A percentile compares a stretch with the other conserved stretches of the same genome.
Conservation (phyloP, 2,113 vertebrate species). For the Eulemur macaco region DNA sequence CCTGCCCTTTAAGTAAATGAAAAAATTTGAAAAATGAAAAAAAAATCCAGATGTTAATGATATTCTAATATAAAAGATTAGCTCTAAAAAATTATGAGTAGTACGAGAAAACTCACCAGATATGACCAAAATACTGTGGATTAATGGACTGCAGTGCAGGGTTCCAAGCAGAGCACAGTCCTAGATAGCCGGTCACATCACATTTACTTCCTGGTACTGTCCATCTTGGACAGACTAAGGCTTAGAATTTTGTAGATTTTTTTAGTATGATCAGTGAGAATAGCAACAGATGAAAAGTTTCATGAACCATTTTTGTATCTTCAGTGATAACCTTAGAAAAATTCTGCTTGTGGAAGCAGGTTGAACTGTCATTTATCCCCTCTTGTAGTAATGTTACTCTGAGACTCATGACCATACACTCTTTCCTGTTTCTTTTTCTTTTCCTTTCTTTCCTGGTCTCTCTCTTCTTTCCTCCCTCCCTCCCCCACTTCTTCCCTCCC, state of each 20-base stretch:
- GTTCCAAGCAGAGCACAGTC: slow-evolving; percentile 65
- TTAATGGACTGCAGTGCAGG: not conserved
- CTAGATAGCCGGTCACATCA: not conserved
- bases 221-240: slow-evolving; percentile 59
- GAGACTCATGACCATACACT: not conserved
- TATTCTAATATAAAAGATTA: slow-evolving; percentile 56
- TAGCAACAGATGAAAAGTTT: slow-evolving; percentile 33
- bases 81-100: slow-evolving; percentile 17
- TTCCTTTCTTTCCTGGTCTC: slow-evolving; percentile 1
- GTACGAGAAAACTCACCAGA: slow-evolving; percentile 37
- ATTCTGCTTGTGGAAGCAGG: slow-evolving; percentile 40
- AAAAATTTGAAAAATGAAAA: slow-evolving; percentile 41
- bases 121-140: slow-evolving; percentile 52
- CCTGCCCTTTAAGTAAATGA: slow-evolving; percentile 38
- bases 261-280: slow-evolving; percentile 64
- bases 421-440: slow-evolving; percentile 5
- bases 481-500: not conserved
- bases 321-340: slow-evolving; percentile 33
- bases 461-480: not conserved
- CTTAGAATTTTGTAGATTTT: slow-evolving; percentile 57
- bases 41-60: slow-evolving; percentile 14
- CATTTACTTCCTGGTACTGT: slow-evolving; percentile 37
- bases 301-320: slow-evolving; percentile 65
- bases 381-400: slow-evolving; percentile 39
- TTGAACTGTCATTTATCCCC: not conserved